These are phyloP conservation scores for Ifrita kowaldi DNA, from an alignment of 2,113 vertebrate genomes.

Conservation along the genomic window DNA sequence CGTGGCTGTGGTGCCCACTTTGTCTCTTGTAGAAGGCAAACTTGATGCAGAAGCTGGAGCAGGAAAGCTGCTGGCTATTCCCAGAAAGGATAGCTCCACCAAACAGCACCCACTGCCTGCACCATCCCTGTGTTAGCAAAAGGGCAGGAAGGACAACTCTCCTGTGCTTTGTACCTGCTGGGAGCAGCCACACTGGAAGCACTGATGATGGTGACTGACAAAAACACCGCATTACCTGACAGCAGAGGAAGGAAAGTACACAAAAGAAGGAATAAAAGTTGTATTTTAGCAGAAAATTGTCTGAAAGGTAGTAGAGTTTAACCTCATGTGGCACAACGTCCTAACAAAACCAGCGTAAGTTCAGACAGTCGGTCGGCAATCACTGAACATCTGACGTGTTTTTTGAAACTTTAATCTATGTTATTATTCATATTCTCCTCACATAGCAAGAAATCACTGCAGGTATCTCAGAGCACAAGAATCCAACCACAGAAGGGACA, in stretches of 20 bases:
- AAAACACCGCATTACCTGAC: not conserved
- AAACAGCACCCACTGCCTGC: not conserved
- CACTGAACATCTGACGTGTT: fast-evolving
- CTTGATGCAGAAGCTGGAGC: not conserved
- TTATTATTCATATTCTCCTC: not conserved
- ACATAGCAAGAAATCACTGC: not conserved
- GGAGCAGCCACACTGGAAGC: not conserved
- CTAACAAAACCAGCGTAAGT: not conserved
- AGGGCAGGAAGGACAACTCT: not conserved
- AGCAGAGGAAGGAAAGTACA: not conserved
- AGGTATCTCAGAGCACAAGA: not conserved
- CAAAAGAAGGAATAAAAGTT: not conserved
- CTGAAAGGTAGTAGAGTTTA: not conserved
- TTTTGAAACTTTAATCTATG: not conserved
- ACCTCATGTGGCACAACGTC: not conserved
- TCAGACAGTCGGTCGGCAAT: not conserved
- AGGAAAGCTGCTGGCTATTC: not conserved
- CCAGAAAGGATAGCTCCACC: not conserved
- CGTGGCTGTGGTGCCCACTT: not conserved
- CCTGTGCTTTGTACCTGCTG: not conserved
- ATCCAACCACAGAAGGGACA: not conserved
- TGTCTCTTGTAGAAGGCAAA: not conserved
- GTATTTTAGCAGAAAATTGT: not conserved
- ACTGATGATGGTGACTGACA: not conserved
- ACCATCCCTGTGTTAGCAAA: not conserved